Evolutionary conservation across 1,140 invertebrate species (phyloP).

Genomic region (Listronotus oregonensis): DNA sequence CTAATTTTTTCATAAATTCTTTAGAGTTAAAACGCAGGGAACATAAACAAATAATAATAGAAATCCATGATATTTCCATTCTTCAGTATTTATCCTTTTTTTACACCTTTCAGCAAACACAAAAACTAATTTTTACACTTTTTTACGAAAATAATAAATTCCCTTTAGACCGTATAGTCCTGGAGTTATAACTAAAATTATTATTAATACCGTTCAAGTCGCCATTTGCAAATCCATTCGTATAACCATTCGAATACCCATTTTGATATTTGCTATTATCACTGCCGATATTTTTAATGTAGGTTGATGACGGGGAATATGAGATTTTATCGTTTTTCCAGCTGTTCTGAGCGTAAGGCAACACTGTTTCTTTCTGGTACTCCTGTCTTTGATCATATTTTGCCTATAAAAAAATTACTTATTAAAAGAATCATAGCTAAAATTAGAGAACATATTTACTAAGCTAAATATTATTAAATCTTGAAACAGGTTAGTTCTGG

Average conservation of each 20-base stretch:
- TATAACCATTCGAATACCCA: slow-evolving; percentile 23
- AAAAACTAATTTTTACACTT: not conserved
- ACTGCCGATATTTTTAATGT: too few relatives aligned
- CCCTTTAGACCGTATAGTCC: slow-evolving; percentile 35
- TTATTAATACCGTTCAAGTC: slow-evolving; percentile 33
- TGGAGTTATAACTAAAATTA: slow-evolving; percentile 35
- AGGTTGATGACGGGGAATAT: not conserved
- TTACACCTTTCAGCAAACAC: too few relatives aligned
- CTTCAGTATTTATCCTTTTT: too few relatives aligned
- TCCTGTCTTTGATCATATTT: slow-evolving; percentile 71
- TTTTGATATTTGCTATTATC: slow-evolving; percentile 9
- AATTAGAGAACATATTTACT: too few relatives aligned
- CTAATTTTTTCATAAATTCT: too few relatives aligned
- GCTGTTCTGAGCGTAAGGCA: slow-evolving; percentile 59
- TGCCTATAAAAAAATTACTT: slow-evolving; percentile 60
- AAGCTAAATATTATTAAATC: slow-evolving; percentile 4
- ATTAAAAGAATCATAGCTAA: too few relatives aligned
- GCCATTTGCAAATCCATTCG: slow-evolving; percentile 4
- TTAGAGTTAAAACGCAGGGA: too few relatives aligned
- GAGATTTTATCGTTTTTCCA: slow-evolving; percentile 44
- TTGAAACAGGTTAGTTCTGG: too few relatives aligned
- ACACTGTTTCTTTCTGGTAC: slow-evolving; percentile 60
- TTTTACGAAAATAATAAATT: slow-evolving; percentile 33
- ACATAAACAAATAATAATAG: too few relatives aligned
- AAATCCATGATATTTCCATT: too few relatives aligned